A percentile compares a stretch with the other conserved stretches of the same genome.
Evolutionary conservation across 92 coral and sea anemone genomes (phyloP).

Genomic region (Virgularia gustaviana): DNA sequence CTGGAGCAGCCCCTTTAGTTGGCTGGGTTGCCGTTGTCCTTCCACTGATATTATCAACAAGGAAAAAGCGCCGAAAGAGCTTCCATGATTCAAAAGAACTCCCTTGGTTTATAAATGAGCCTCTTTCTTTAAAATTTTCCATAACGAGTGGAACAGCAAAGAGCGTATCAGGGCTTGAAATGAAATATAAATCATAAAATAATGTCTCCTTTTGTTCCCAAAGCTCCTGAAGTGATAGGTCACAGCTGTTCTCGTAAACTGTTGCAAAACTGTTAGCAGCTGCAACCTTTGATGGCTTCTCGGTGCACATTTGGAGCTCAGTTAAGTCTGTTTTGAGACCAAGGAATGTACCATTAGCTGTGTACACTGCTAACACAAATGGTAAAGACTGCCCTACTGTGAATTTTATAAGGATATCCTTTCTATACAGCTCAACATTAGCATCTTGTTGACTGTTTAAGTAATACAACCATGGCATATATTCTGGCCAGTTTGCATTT

Average conservation of each 20-base stretch:
- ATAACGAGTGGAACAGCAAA: constrained; percentile 76
- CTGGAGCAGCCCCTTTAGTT: constrained; percentile 6
- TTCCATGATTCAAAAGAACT: constrained; percentile 65
- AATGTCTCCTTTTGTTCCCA: constrained; percentile 51
- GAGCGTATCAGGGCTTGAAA: constrained; percentile 36
- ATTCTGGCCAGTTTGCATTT: constrained; percentile 68
- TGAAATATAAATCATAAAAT: constrained; percentile 72
- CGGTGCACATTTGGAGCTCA: constrained; percentile 68
- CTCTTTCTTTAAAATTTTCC: constrained; percentile 56
- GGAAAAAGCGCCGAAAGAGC: constrained; percentile 71
- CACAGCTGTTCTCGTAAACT: constrained; percentile 64
- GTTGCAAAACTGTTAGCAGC: constrained; percentile 86
- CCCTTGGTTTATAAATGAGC: constrained; percentile 57
- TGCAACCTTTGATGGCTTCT: constrained; percentile 65
- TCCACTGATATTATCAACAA: constrained; percentile 74
- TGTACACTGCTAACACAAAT: constrained; percentile 62
- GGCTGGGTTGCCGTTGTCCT: constrained; percentile 33
- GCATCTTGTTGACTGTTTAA: constrained; percentile 53
- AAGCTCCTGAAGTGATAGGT: constrained; percentile 60
- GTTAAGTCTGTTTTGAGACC: constrained; percentile 60
- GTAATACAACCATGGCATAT: constrained; percentile 87
- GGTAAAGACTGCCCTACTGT: constrained; percentile 49
- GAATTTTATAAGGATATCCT: constrained; percentile 58
- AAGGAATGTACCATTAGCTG: constrained; percentile 73
- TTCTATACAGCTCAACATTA: constrained; percentile 51